Percentiles rank a stretch among this genome's conserved stretches.
phyloP scores from a whole-genome alignment of 2,797 vertebrate species.

The Coluber constrictor region DNA sequence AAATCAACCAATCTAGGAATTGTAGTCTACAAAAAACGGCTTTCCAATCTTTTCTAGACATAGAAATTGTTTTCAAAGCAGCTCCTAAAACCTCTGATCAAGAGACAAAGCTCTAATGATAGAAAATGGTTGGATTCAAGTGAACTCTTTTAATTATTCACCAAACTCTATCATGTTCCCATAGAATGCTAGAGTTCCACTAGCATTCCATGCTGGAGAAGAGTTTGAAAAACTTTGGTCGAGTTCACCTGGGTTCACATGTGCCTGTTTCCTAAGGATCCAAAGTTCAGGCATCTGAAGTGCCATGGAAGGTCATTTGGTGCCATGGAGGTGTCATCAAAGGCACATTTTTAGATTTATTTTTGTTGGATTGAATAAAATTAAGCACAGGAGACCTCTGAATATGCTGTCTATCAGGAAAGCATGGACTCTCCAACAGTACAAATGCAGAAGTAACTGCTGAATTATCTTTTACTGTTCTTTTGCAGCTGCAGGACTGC shows the following conservation, averaged over 20 bases:
- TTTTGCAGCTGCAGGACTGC: not conserved
- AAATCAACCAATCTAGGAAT: not conserved
- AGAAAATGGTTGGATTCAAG: not conserved
- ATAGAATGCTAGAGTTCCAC: not conserved
- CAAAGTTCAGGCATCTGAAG: not conserved
- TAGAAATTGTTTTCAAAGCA: not conserved
- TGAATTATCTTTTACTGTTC: not conserved
- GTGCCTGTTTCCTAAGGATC: not conserved
- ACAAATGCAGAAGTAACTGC: not conserved
- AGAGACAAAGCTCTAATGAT: not conserved
- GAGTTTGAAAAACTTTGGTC: not conserved
- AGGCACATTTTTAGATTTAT: not conserved
- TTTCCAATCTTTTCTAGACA: not conserved
- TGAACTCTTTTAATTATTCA: not conserved
- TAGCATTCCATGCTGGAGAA: not conserved
- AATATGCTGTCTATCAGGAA: not conserved
- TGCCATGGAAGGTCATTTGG: not conserved
- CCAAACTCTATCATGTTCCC: not conserved
- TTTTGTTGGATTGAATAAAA: not conserved
- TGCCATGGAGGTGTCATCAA: not conserved
- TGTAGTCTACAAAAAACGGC: not conserved
- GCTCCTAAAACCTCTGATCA: not conserved
- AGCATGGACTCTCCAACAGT: not conserved
- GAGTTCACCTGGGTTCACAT: not conserved
- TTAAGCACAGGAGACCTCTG: not conserved